phyloP scores from a whole-genome alignment of 2,113 vertebrate genomes.

The Psilopogon haemacephalus region DNA sequence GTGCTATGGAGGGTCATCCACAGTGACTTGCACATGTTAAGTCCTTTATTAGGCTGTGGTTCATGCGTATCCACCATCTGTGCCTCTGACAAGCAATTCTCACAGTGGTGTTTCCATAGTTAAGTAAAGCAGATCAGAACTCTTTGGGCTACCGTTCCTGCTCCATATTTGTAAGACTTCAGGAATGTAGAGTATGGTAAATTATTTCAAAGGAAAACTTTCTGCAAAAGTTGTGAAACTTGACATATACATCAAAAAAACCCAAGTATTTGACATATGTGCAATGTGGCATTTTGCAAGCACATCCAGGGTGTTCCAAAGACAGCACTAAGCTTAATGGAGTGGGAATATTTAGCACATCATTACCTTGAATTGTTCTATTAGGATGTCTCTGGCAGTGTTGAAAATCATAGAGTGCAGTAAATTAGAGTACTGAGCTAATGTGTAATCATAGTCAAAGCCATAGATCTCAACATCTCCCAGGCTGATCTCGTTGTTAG shows the following conservation, averaged over 20 bases:
- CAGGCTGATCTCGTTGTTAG: constrained; percentile 84
- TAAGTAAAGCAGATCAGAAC: not conserved
- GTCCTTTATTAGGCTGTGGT: not conserved
- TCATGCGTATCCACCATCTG: not conserved
- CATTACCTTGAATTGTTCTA: constrained; percentile 82
- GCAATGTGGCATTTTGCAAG: not conserved
- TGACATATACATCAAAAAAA: not conserved
- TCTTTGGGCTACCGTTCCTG: not conserved
- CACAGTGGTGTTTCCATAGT: not conserved
- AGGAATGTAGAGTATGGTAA: not conserved
- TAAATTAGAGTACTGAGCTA: constrained; percentile 80
- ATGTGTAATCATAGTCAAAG: constrained; percentile 82
- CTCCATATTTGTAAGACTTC: not conserved
- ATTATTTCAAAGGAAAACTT: not conserved
- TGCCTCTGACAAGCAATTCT: not conserved
- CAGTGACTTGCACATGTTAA: not conserved
- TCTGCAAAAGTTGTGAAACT: not conserved
- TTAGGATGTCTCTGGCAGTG: constrained; percentile 81
- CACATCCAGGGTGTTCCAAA: rapidly evolving
- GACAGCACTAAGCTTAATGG: not conserved
- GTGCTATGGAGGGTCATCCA: not conserved
- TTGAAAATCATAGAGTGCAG: constrained; percentile 82
- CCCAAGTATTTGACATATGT: not conserved
- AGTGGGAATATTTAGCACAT: not conserved
- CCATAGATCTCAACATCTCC: constrained; percentile 81